Percentiles rank a stretch among this genome's conserved stretches.
Conservation (phyloP, 2,113 vertebrate species). For the Xiphorhynchus elegans region DNA sequence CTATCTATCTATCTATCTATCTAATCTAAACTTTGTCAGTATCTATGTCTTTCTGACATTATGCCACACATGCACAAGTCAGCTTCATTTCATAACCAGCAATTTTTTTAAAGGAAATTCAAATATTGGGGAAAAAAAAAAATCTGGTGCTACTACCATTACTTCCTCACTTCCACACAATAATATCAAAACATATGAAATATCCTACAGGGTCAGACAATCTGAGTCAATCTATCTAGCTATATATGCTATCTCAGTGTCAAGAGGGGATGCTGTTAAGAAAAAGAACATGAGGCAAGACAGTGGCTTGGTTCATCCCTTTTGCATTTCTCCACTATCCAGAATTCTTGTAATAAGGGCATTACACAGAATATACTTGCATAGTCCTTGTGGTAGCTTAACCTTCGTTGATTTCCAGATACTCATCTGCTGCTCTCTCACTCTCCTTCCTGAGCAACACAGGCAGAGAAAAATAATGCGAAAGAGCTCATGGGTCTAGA, state of each 20-base stretch:
- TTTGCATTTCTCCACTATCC: not conserved
- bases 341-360: not conserved
- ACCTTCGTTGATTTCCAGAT: not conserved
- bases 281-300: not conserved
- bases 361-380: not conserved
- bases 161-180: not conserved
- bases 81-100: accelerated
- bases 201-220: not conserved
- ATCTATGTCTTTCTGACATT: not conserved
- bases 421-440: not conserved
- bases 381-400: not conserved
- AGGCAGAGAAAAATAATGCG: not conserved
- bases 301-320: not conserved
- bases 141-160: not conserved
- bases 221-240: not conserved
- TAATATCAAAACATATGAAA: not conserved
- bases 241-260: not conserved
- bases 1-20: too few relatives aligned
- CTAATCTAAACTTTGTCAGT: not conserved
- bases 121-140: not conserved
- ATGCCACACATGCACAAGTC: not conserved
- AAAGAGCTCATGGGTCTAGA: not conserved
- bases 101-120: not conserved
- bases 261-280: not conserved
- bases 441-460: not conserved